Evolutionary conservation across 2,797 vertebrate species (phyloP).

Genomic region (Hyperoplus immaculatus): DNA sequence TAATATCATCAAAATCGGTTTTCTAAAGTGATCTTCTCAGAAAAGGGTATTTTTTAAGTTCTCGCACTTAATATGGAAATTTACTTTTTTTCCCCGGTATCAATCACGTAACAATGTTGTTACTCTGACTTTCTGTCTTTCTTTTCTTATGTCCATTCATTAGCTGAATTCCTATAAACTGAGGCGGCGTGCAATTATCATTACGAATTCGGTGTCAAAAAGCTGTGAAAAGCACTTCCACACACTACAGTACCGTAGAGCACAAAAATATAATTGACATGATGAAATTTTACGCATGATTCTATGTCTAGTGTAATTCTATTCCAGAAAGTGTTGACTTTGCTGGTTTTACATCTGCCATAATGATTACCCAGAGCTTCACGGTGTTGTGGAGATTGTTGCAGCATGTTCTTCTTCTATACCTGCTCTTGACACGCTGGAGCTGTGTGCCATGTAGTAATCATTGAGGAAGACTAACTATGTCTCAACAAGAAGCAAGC

Average conservation of each 20-base stretch:
- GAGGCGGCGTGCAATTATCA: conserved; percentile 18
- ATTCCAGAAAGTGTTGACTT: conserved; percentile 56
- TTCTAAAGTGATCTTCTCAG: not conserved
- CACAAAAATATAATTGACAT: conserved; percentile 39
- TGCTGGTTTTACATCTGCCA: conserved; percentile 66
- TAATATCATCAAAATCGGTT: not conserved
- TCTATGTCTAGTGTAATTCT: conserved; percentile 42
- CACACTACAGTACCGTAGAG: conserved; percentile 29
- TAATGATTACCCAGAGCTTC: conserved; percentile 54
- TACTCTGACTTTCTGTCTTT: conserved; percentile 6
- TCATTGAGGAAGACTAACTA: conserved; percentile 5
- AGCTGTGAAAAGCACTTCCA: conserved; percentile 35
- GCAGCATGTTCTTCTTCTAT: conserved; percentile 31
- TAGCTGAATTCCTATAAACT: conserved; percentile 7
- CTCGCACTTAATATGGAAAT: not conserved
- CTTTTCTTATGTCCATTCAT: not conserved
- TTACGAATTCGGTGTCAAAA: conserved; percentile 39
- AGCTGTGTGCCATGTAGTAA: conserved; percentile 21
- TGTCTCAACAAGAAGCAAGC: not conserved
- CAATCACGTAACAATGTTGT: not conserved
- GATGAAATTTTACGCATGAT: conserved; percentile 46
- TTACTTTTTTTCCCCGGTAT: not conserved
- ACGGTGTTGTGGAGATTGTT: conserved; percentile 25
- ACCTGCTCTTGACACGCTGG: conserved; percentile 42
- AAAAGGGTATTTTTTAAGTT: not conserved